These are phyloP conservation scores for Anagrus nilaparvatae DNA, from an alignment of 1,140 invertebrate species.

Conservation along the genomic window DNA sequence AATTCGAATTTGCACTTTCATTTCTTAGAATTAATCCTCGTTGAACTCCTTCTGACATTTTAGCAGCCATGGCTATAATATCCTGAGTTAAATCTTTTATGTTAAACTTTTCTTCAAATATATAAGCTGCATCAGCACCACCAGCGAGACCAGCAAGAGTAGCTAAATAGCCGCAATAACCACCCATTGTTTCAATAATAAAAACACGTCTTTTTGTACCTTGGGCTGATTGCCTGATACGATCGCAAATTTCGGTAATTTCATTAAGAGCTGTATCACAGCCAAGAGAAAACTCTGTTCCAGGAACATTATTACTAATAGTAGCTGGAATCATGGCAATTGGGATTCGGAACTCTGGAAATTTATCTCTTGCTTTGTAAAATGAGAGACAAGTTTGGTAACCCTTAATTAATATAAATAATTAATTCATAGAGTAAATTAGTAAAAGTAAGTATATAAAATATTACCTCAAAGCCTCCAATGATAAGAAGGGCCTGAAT, in stretches of 20 bases:
- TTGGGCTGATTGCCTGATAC: slow-evolving; percentile 89
- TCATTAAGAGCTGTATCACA: slow-evolving; percentile 98
- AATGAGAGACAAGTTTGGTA: slow-evolving; percentile 83
- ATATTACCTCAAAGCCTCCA: slow-evolving; percentile 87
- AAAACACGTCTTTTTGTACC: slow-evolving; percentile 91
- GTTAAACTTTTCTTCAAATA: slow-evolving; percentile 93
- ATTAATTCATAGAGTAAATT: background rate
- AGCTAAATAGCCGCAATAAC: slow-evolving; percentile 95
- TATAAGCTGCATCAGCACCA: slow-evolving; percentile 98
- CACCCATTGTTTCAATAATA: slow-evolving; percentile 98
- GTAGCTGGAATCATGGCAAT: slow-evolving; percentile 96
- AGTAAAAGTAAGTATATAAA: background rate
- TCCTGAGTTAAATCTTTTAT: slow-evolving; percentile 90
- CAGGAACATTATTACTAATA: slow-evolving; percentile 91
- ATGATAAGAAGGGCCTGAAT: slow-evolving; percentile 91
- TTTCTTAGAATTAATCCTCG: slow-evolving; percentile 91
- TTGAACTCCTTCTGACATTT: slow-evolving; percentile 94
- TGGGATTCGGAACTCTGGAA: slow-evolving; percentile 86
- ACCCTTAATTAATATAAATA: slow-evolving; percentile 49
- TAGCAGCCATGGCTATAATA: slow-evolving; percentile 90
- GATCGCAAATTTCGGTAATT: slow-evolving; percentile 97
- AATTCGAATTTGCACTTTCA: slow-evolving; percentile 93
- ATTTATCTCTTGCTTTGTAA: slow-evolving; percentile 62
- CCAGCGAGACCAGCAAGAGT: slow-evolving; percentile 90
- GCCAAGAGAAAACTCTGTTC: slow-evolving; percentile 95